Conservation (phyloP, 53 echinoderm and acorn worm species). For the Apostichopus leukothele region DNA sequence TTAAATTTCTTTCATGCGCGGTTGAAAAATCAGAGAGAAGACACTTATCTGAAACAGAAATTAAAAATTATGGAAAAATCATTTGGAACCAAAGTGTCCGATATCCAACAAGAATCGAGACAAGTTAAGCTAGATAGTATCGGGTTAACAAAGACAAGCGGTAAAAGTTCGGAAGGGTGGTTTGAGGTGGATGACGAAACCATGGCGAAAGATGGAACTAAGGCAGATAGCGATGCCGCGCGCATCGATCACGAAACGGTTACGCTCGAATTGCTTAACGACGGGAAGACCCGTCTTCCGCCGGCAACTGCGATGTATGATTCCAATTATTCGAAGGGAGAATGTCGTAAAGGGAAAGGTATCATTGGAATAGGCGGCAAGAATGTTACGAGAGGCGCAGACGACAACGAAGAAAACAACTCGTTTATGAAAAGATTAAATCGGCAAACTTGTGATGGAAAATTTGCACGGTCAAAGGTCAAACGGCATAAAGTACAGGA, state of each 20-base stretch:
- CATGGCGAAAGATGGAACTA: neutral
- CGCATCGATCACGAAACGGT: neutral
- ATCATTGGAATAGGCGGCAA: neutral
- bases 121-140: conserved; percentile 48
- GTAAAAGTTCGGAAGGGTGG: conserved; percentile 59
- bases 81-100: conserved; percentile 56
- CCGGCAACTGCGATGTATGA: neutral
- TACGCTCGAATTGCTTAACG: neutral
- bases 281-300: neutral
- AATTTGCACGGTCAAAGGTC: neutral
- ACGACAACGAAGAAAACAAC: no score
- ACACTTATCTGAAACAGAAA: conserved; percentile 57
- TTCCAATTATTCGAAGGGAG: neutral
- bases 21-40: conserved; percentile 71
- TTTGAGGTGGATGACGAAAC: neutral
- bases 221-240: neutral
- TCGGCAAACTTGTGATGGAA: neutral
- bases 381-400: no score
- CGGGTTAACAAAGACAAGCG: conserved; percentile 59
- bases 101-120: conserved; percentile 58
- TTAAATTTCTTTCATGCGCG: conserved; percentile 65
- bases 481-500: neutral
- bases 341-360: neutral
- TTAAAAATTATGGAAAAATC: conserved; percentile 54
- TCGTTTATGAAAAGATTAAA: neutral